phyloP scores from a whole-genome alignment of 2,888 invertebrate species.

The Ferrisia virgata region DNA sequence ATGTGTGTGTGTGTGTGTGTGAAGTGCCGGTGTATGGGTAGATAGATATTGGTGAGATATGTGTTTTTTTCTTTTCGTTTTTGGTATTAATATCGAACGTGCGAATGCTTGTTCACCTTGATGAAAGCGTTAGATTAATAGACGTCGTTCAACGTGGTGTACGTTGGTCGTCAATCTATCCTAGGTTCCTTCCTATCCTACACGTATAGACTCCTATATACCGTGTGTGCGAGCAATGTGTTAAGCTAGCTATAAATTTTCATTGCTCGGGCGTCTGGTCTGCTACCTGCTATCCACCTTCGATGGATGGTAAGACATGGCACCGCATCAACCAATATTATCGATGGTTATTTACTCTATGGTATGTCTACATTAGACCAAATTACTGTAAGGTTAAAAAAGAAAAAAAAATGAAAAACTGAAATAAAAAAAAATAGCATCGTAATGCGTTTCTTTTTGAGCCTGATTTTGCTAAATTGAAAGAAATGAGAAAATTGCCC shows the following conservation, averaged over 20 bases:
- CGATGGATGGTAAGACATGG: background rate
- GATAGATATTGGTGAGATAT: background rate
- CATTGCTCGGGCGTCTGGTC: background rate
- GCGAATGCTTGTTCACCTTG: background rate
- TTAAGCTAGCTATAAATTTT: background rate
- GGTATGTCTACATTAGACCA: background rate
- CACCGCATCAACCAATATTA: background rate
- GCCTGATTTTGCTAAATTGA: too few relatives aligned
- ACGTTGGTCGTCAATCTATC: background rate
- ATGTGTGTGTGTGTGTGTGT: background rate
- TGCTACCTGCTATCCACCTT: background rate
- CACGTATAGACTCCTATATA: background rate
- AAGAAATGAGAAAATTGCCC: too few relatives aligned
- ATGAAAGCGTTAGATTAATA: slow-evolving; percentile 17
- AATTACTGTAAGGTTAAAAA: background rate
- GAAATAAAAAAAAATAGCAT: background rate
- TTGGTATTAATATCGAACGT: background rate
- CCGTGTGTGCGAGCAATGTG: too few relatives aligned
- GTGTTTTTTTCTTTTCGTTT: background rate
- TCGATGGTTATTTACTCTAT: background rate
- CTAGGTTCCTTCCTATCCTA: background rate
- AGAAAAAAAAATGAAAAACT: background rate
- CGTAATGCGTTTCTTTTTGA: too few relatives aligned
- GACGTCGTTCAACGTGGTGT: background rate
- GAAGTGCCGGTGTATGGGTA: background rate